These are phyloP conservation scores for Leptoteleia sp. DNA, from an alignment of 1,140 invertebrate species.

Conservation along the genomic window DNA sequence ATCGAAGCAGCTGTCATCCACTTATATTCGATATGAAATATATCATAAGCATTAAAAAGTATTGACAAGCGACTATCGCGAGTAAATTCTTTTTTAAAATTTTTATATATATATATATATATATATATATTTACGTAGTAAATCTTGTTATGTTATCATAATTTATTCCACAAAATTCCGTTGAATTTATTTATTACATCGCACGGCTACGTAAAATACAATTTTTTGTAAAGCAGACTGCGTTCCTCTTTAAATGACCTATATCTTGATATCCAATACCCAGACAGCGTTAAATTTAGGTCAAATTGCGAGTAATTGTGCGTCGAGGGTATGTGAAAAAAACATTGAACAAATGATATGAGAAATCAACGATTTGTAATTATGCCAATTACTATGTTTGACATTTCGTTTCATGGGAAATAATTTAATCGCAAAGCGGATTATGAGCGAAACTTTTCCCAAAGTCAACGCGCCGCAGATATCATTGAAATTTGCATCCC, in stretches of 20 bases:
- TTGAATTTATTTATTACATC: conserved; percentile 22
- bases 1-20: too few species aligned
- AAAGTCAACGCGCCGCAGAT: too few species aligned
- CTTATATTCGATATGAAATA: too few species aligned
- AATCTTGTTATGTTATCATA: too few species aligned
- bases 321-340: conserved; percentile 32
- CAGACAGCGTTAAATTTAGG: conserved; percentile 50
- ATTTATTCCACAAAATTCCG: not conserved
- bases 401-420: conserved; percentile 7
- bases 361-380: conserved; percentile 16
- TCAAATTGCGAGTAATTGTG: conserved; percentile 56
- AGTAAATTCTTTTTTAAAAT: too few species aligned
- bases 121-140: too few species aligned
- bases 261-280: conserved; percentile 53
- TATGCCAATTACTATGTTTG: conserved; percentile 26
- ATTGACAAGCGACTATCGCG: too few species aligned
- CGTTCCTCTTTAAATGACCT: conserved; percentile 62
- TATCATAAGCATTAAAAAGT: too few species aligned
- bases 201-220: conserved; percentile 21
- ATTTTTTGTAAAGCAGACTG: conserved; percentile 28
- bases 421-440: too few species aligned
- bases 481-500: too few species aligned
- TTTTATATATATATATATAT: too few species aligned
- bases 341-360: conserved; percentile 30
- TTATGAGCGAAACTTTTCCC: too few species aligned